Percentiles rank a stretch among this genome's conserved stretches.
Evolutionary conservation across 1,140 invertebrate species (phyloP).

Genomic region (Drosophila kikkawai): DNA sequence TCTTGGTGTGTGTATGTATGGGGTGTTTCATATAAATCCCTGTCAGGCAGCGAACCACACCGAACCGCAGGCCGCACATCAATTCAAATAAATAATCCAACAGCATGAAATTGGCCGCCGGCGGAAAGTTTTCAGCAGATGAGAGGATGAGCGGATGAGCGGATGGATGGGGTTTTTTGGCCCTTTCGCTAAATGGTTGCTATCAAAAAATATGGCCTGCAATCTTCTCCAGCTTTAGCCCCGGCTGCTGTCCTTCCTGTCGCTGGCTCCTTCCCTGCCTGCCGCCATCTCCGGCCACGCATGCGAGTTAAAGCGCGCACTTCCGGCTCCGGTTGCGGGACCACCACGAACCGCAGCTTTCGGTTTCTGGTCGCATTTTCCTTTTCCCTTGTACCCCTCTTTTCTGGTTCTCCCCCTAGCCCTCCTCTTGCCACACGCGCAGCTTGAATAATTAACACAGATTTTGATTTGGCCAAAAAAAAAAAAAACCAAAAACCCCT

Average conservation of each 20-base stretch:
- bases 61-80: constrained; percentile 67
- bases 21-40: constrained; percentile 41
- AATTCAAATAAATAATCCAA: constrained; percentile 82
- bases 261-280: not conserved
- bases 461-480: constrained; percentile 54
- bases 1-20: not conserved
- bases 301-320: constrained; percentile 71
- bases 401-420: too few relatives aligned
- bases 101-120: constrained; percentile 75
- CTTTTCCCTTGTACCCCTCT: not conserved
- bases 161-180: constrained; percentile 10
- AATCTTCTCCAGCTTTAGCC: constrained; percentile 32
- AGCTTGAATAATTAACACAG: constrained; percentile 74
- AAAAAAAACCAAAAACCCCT: not conserved
- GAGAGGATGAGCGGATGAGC: constrained; percentile 11
- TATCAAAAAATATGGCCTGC: constrained; percentile 75
- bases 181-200: constrained; percentile 63
- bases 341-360: constrained; percentile 58
- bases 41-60: constrained; percentile 43
- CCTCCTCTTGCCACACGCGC: not conserved
- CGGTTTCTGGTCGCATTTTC: constrained; percentile 50
- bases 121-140: constrained; percentile 61
- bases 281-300: constrained; percentile 48
- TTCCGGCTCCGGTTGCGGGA: constrained; percentile 52
- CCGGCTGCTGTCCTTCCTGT: not conserved